Conservation (phyloP, 2,797 vertebrate species). For the Clarias fuscus region DNA sequence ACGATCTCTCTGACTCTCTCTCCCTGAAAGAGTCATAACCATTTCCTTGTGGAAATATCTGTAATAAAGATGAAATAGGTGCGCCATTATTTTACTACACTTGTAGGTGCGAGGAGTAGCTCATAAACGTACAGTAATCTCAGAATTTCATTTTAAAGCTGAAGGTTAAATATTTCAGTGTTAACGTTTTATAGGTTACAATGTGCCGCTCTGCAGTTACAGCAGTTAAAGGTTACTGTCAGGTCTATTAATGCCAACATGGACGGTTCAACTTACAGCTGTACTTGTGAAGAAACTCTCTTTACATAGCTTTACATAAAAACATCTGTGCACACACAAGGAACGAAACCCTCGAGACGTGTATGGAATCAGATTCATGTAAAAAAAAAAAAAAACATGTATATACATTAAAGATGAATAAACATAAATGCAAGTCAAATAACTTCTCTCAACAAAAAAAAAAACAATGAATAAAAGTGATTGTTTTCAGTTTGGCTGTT, state of each 20-base stretch:
- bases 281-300: background rate
- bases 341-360: background rate
- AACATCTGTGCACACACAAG: background rate
- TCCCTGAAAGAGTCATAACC: background rate
- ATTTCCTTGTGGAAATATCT: constrained; percentile 2
- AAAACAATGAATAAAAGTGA: no score
- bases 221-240: background rate
- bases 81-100: background rate
- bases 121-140: background rate
- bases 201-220: background rate
- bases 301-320: background rate
- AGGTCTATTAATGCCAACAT: background rate
- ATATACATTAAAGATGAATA: no score
- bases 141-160: background rate
- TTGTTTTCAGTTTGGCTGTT: no score
- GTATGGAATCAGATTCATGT: no score
- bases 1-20: background rate
- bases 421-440: no score
- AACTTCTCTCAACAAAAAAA: no score
- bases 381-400: no score
- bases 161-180: background rate
- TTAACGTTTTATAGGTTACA: constrained; percentile 7
- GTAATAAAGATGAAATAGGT: constrained; percentile 40
- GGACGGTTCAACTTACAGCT: background rate
- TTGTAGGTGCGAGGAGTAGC: background rate